A percentile compares a stretch with the other conserved stretches of the same genome.
Evolutionary conservation across 2,888 invertebrate species (phyloP).

Genomic region (Philaethria dido): DNA sequence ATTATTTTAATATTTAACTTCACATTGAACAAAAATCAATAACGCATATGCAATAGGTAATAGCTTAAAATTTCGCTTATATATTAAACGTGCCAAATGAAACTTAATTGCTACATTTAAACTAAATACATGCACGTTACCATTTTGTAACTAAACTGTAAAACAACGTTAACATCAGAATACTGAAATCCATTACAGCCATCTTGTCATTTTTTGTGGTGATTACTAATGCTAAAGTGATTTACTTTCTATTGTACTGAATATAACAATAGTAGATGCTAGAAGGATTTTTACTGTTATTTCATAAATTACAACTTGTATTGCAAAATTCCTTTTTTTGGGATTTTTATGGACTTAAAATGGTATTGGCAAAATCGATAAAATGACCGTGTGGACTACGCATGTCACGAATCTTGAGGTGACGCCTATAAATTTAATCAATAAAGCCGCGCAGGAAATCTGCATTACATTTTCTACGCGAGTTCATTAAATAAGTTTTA

Average conservation of each 20-base stretch:
- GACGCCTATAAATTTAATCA: conserved; percentile 10
- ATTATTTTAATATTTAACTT: not conserved
- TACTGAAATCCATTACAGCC: not conserved
- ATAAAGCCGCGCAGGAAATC: not conserved
- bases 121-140: no score
- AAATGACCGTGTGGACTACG: conserved; percentile 1
- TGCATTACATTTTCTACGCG: not conserved
- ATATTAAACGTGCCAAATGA: no score
- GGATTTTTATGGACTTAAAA: no score
- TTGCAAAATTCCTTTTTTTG: no score
- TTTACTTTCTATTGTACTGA: no score
- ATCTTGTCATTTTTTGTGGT: conserved; percentile 8
- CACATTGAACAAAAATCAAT: not conserved
- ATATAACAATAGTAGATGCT: no score
- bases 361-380: not conserved
- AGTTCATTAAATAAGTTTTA: not conserved
- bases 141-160: no score
- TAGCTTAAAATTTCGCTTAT: no score
- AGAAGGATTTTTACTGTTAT: no score
- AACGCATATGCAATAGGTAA: not conserved
- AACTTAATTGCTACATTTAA: no score
- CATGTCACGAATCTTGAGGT: not conserved
- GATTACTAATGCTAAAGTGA: conserved; percentile 1
- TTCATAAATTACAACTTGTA: no score
- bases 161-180: not conserved